Evolutionary conservation across 1,140 invertebrate species (phyloP).

Genomic region (Paraescarpia echinospica): DNA sequence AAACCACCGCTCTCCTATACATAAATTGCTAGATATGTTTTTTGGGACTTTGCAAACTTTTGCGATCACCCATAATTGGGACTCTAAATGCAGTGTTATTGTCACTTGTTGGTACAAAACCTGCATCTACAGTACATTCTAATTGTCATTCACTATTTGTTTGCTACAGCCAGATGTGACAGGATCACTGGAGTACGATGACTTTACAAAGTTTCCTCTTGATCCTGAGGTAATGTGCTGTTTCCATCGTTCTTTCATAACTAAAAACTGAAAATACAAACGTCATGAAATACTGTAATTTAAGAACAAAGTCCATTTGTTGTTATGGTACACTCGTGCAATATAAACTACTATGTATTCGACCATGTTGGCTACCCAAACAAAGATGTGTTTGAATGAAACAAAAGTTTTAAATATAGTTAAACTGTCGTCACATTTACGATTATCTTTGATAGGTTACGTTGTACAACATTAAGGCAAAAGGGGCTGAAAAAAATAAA

Average conservation of each 20-base stretch:
- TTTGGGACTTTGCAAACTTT: too few species aligned
- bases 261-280: background rate
- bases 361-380: background rate
- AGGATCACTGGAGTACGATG: background rate
- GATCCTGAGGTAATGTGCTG: background rate
- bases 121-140: background rate
- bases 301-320: background rate
- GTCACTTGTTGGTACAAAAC: background rate
- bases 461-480: too few species aligned
- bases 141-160: background rate
- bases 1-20: too few species aligned
- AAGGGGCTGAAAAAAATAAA: too few species aligned
- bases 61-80: too few species aligned
- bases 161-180: background rate
- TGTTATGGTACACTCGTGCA: background rate
- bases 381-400: too few species aligned
- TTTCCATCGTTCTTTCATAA: background rate
- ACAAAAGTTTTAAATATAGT: too few species aligned
- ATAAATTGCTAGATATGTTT: too few species aligned
- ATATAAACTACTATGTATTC: background rate
- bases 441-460: too few species aligned
- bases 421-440: too few species aligned
- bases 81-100: too few species aligned
- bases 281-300: background rate
- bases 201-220: background rate